Conservation (phyloP, 2,797 vertebrate genomes). For the Ptychadena robeensis region DNA sequence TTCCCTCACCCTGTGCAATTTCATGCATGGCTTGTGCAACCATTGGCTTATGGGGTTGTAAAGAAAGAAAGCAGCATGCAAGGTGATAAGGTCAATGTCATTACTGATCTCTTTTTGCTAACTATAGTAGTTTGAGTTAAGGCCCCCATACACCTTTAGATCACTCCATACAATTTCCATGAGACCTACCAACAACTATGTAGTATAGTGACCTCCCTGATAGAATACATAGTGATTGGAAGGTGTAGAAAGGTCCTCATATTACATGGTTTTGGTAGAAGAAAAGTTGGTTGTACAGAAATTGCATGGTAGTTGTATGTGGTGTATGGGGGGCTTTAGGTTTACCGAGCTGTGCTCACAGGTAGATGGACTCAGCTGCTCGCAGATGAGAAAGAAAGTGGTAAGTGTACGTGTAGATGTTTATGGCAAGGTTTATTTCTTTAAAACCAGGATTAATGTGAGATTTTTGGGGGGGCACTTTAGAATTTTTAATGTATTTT, state of each 20-base stretch:
- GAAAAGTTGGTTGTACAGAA: no score
- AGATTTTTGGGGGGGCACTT: not conserved
- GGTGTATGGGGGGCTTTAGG: no score
- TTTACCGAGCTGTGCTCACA: slow-evolving; percentile 10
- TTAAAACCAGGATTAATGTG: not conserved
- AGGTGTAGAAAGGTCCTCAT: no score
- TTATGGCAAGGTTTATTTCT: not conserved
- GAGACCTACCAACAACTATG: no score
- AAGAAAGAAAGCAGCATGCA: slow-evolving; percentile 31
- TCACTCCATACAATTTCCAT: no score
- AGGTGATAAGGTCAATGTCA: slow-evolving; percentile 30
- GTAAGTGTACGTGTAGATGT: no score
- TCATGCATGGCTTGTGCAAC: slow-evolving; percentile 56
- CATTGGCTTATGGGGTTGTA: slow-evolving; percentile 31
- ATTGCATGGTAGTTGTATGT: no score
- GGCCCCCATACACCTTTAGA: no score
- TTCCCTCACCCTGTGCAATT: slow-evolving; percentile 53
- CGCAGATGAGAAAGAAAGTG: no score
- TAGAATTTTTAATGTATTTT: not conserved
- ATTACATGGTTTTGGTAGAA: no score
- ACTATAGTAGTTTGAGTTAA: slow-evolving; percentile 18
- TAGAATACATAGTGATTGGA: no score
- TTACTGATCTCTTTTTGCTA: slow-evolving; percentile 32
- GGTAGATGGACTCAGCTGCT: not conserved
- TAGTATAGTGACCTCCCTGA: no score